Evolutionary conservation across 2,113 vertebrate species (phyloP).

Genomic region (Prionailurus viverrinus): DNA sequence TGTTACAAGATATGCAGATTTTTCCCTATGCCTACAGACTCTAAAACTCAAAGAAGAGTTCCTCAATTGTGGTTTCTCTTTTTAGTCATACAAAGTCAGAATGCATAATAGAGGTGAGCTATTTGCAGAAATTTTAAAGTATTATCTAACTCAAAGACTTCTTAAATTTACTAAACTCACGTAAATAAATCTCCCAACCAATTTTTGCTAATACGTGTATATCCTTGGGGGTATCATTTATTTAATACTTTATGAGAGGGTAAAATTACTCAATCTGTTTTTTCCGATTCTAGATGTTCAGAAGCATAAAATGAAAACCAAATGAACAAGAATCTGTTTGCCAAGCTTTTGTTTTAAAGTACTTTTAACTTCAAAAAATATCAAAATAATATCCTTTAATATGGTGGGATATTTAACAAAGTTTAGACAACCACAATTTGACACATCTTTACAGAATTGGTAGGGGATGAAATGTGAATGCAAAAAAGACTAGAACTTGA

Average conservation of each 20-base stretch:
- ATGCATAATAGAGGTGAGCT: neutral
- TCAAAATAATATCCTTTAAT: neutral
- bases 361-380: constrained; percentile 14
- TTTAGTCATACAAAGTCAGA: constrained; percentile 15
- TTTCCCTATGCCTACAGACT: neutral
- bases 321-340: neutral
- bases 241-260: neutral
- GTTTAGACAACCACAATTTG: neutral
- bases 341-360: constrained; percentile 36
- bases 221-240: neutral
- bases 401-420: neutral
- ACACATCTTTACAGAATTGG: neutral
- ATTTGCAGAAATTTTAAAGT: neutral
- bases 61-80: neutral
- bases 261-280: constrained; percentile 44
- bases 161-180: constrained; percentile 32
- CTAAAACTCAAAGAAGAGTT: neutral
- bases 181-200: neutral
- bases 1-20: neutral
- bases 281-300: constrained; percentile 10
- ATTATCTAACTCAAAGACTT: neutral
- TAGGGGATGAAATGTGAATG: neutral
- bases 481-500: constrained; percentile 7
- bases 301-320: constrained; percentile 60
- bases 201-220: constrained; percentile 13